Evolutionary conservation across 1,140 invertebrate genomes (phyloP).

Genomic region (Oscheius sp.): DNA sequence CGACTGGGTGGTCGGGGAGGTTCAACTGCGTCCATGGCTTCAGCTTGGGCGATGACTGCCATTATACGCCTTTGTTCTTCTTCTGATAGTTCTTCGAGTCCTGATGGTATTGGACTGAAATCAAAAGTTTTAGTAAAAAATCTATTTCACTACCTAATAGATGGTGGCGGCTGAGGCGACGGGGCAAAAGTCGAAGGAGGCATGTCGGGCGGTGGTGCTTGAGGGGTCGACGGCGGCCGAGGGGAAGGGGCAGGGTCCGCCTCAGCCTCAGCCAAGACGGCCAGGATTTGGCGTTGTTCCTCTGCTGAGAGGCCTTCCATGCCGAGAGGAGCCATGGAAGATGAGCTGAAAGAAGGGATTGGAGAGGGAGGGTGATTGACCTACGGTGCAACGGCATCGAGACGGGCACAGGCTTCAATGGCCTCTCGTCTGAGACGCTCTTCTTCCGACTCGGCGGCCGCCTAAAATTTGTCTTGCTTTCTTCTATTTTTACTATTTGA

Average conservation of each 20-base stretch:
- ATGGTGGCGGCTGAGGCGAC: background rate
- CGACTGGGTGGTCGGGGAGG: background rate
- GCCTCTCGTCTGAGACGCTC: background rate
- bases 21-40: background rate
- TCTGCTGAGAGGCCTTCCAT: slow-evolving; percentile 45
- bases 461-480: too few relatives aligned
- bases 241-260: slow-evolving; percentile 13
- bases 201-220: background rate
- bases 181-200: slow-evolving; percentile 12
- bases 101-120: slow-evolving; percentile 26
- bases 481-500: too few relatives aligned
- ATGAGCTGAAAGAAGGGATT: background rate
- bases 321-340: slow-evolving; percentile 17
- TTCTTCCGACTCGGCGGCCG: background rate
- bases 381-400: background rate
- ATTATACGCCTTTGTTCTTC: slow-evolving; percentile 53
- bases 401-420: background rate
- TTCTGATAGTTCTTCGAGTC: slow-evolving; percentile 45
- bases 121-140: background rate
- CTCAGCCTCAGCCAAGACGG: slow-evolving; percentile 53
- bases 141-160: background rate
- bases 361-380: background rate
- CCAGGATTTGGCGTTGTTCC: slow-evolving; percentile 52
- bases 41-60: slow-evolving; percentile 51
- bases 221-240: background rate